phyloP scores from a whole-genome alignment of 2,888 invertebrate genomes.

The Chymomyza fuscimana region DNA sequence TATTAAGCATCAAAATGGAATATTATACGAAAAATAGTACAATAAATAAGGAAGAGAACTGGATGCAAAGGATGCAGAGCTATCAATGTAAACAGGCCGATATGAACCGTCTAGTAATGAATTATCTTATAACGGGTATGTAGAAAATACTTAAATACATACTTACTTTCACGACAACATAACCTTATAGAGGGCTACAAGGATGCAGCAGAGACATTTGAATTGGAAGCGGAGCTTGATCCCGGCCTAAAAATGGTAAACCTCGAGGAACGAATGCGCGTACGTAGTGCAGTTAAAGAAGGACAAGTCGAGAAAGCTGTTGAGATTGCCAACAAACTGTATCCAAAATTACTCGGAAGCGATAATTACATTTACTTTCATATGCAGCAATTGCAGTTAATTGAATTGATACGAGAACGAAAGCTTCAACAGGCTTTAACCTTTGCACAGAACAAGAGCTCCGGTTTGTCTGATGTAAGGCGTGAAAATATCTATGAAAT shows the following conservation, averaged over 20 bases:
- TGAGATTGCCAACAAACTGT: constrained; percentile 52
- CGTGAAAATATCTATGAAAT: constrained; percentile 8
- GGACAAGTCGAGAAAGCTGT: constrained; percentile 54
- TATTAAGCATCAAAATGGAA: not conserved
- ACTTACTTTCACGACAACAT: not conserved
- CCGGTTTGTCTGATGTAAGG: constrained; percentile 9
- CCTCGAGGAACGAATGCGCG: constrained; percentile 29
- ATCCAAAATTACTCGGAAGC: constrained; percentile 45
- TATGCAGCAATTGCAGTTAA: constrained; percentile 57
- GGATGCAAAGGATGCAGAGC: constrained; percentile 56
- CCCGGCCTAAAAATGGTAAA: constrained; percentile 21
- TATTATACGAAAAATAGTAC: not conserved
- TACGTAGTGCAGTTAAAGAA: constrained; percentile 45
- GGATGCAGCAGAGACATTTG: constrained; percentile 45
- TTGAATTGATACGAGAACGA: constrained; percentile 51
- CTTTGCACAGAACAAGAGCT: constrained; percentile 19
- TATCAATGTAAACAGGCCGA: constrained; percentile 54
- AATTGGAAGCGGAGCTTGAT: constrained; percentile 35
- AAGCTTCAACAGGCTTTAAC: constrained; percentile 21
- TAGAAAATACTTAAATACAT: not conserved
- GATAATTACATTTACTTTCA: constrained; percentile 66
- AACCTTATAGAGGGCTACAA: constrained; percentile 50
- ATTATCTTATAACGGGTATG: constrained; percentile 51
- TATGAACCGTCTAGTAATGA: constrained; percentile 57
- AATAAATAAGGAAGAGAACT: constrained; percentile 13